Percentiles rank a stretch among this genome's conserved stretches.
phyloP scores from a whole-genome alignment of 2,797 vertebrate species.

The Micropoecilia bifurca region DNA sequence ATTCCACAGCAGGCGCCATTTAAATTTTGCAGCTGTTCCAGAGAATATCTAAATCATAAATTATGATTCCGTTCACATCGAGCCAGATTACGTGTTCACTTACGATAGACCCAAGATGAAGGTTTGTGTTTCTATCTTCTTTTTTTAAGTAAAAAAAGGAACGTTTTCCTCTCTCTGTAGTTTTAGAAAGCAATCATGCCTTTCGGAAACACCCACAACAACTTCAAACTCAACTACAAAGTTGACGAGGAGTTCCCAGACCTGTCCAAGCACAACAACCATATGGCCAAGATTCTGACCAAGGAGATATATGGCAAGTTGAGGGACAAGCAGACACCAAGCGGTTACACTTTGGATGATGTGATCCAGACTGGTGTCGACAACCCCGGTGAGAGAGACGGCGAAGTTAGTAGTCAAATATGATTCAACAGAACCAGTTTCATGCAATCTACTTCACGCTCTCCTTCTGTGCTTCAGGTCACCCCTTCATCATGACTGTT shows the following conservation, averaged over 20 bases:
- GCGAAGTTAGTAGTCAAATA: not conserved
- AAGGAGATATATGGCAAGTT: conserved; percentile 87
- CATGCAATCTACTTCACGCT: conserved; percentile 8
- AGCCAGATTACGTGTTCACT: not conserved
- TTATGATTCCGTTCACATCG: not conserved
- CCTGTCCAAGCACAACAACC: conserved; percentile 92
- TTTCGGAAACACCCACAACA: conserved; percentile 96
- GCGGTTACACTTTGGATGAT: conserved; percentile 92
- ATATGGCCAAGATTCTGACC: conserved; percentile 93
- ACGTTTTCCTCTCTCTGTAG: conserved; percentile 56
- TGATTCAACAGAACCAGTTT: not conserved
- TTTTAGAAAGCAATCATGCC: conserved; percentile 88
- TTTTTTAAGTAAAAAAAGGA: no score
- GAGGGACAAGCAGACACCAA: conserved; percentile 92
- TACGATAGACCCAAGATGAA: not conserved
- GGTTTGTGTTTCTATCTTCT: not conserved
- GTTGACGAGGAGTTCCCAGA: conserved; percentile 90
- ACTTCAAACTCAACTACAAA: conserved; percentile 90
- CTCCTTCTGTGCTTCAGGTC: conserved; percentile 72
- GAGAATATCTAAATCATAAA: conserved; percentile 23
- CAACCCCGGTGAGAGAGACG: conserved; percentile 86
- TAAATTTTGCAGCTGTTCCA: conserved; percentile 63
- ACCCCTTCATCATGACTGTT: conserved; percentile 97
- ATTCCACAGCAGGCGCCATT: conserved; percentile 49
- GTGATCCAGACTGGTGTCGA: conserved; percentile 93